Base-by-base conservation (phyloP, 1,140 invertebrate species). In the Pantala flavescens region DNA sequence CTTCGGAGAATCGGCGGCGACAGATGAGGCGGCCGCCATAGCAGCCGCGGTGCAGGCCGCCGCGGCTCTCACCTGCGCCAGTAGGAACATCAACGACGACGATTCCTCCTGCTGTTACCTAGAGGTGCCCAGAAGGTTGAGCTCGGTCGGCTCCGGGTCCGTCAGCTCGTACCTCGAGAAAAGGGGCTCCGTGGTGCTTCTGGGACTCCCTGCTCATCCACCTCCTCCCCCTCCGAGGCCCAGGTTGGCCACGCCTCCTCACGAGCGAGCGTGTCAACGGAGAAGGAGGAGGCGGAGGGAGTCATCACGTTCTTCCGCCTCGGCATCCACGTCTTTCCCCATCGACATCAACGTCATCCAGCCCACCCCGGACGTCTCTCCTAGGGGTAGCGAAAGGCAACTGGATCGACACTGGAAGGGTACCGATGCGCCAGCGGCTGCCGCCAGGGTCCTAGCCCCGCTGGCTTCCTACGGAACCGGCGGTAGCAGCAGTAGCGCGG, bases 321-420 rank as follows among this genome's bases (percentile, higher is more conserved):
- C 24, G 3, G 23, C n/a, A 16, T 9, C 75, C 10, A 23, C 43
- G 7, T 43, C 43, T 28, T 73, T 23, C 23, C 21, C 43, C 24
- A 81, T 81, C 72, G 79, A 81, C 74, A 81, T 81, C 72, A 76
- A 80, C 70, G 78, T 81, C 14, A 81, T 80, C 71, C 78, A 80
- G 49, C 79, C 80, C 0, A 81, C 80, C 3, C 80, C 80, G 7
- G 78, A 77, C 7, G 79, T 79, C 43, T 80, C 80, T 0, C 80
- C 80, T 0, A 78, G 80, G 74, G 75, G 77, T 2, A 81, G 80
- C 77, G 78, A 79, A 21, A 55, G 73, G 24, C 73, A 73, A 7
- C 42, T 78, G 42, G 28, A 72, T 23, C 36, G 28, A 19, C 71
- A 42, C 16, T 19, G 23, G 71, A 24, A 23, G 71, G 12, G 14